Conservation (phyloP, 2,888 invertebrate species). For the Ferrisia virgata region DNA sequence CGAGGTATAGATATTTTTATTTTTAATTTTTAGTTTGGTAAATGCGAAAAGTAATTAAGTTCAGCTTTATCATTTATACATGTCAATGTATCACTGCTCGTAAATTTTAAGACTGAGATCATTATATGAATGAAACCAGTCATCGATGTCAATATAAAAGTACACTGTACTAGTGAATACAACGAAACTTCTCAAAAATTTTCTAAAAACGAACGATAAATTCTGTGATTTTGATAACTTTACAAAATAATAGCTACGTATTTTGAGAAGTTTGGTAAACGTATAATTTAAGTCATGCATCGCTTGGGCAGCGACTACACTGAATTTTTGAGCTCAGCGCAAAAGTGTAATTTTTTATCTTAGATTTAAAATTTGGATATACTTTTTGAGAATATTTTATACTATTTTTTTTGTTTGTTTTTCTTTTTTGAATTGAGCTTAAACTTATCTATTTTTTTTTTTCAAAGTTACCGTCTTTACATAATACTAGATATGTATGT, state of each 20-base stretch:
- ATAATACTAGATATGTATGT: not conserved
- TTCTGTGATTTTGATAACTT: not conserved
- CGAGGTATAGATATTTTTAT: too few species aligned
- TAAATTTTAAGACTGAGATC: slow-evolving; percentile 16
- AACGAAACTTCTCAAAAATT: not conserved
- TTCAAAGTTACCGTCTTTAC: slow-evolving; percentile 1
- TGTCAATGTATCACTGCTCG: not conserved
- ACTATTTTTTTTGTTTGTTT: not conserved
- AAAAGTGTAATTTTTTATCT: not conserved
- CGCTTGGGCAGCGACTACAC: slow-evolving; percentile 18
- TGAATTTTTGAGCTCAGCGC: not conserved
- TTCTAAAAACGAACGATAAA: not conserved
- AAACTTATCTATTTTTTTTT: not conserved
- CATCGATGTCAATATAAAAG: not conserved
- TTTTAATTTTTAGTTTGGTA: not conserved
- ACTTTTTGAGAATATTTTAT: slow-evolving; percentile 11
- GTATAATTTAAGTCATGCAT: not conserved
- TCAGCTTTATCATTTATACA: not conserved
- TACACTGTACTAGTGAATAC: not conserved
- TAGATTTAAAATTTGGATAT: not conserved
- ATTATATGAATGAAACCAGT: not conserved
- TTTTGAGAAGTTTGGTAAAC: not conserved
- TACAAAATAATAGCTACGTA: too few species aligned
- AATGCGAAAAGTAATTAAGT: not conserved
- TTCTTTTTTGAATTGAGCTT: slow-evolving; percentile 14